Evolutionary conservation across 2,797 vertebrate species (phyloP).

Genomic region (Alcedo atthis): DNA sequence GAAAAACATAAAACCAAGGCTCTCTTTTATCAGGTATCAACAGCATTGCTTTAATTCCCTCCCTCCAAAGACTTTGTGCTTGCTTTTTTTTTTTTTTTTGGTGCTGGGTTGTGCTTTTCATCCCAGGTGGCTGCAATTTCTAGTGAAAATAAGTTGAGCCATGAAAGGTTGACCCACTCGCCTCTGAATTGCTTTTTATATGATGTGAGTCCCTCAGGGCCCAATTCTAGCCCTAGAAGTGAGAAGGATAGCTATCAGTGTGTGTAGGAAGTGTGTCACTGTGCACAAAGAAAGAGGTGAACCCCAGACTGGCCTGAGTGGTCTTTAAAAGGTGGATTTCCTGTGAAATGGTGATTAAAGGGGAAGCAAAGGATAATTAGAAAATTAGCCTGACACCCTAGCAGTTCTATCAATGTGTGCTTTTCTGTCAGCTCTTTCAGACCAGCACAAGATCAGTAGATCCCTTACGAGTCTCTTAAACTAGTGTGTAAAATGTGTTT

Average conservation of each 20-base stretch:
- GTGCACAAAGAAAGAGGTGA: conserved; percentile 16
- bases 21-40: conserved; percentile 10
- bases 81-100: background rate
- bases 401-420: background rate
- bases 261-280: background rate
- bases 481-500: conserved; percentile 1
- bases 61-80: background rate
- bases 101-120: conserved; percentile 8
- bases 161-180: conserved; percentile 25
- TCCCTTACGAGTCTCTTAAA: conserved; percentile 7
- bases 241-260: conserved; percentile 28
- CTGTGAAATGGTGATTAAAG: conserved; percentile 17
- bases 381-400: background rate
- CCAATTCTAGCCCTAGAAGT: conserved; percentile 16
- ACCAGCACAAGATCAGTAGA: background rate
- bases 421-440: background rate
- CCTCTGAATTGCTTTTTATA: conserved; percentile 55
- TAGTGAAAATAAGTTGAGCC: conserved; percentile 44
- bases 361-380: conserved; percentile 3
- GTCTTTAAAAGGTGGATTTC: background rate
- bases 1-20: background rate
- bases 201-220: conserved; percentile 31
- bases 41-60: background rate
- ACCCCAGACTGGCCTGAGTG: background rate
- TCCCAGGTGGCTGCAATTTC: conserved; percentile 42